These are phyloP conservation scores for Cybosia mesomella DNA, from an alignment of 2,888 invertebrate species.

Conservation along the genomic window DNA sequence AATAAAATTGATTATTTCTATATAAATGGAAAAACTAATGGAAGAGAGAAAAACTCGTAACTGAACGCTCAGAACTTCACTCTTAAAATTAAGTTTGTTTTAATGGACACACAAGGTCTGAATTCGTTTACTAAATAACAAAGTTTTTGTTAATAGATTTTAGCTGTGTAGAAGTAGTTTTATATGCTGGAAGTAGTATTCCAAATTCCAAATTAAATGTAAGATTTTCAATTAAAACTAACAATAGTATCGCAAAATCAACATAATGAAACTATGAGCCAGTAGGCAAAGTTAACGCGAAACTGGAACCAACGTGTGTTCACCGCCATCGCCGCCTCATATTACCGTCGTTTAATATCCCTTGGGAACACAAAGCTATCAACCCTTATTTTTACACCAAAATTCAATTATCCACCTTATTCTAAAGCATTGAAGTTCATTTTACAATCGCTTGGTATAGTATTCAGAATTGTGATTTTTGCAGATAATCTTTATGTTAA, in stretches of 20 bases:
- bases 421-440: background rate
- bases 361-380: conserved; percentile 33
- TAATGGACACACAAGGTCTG: too few relatives aligned
- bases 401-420: conserved; percentile 25
- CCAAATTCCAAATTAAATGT: background rate
- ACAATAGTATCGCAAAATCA: conserved; percentile 34
- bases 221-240: conserved; percentile 1
- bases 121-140: too few relatives aligned
- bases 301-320: conserved; percentile 48
- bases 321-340: conserved; percentile 42
- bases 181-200: too few relatives aligned
- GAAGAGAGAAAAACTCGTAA: too few relatives aligned
- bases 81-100: too few relatives aligned
- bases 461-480: conserved; percentile 50
- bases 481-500: conserved; percentile 55
- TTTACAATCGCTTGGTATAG: background rate
- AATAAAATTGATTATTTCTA: too few relatives aligned
- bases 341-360: conserved; percentile 50
- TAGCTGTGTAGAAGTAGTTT: too few relatives aligned
- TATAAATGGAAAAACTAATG: too few relatives aligned
- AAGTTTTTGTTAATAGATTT: too few relatives aligned
- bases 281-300: conserved; percentile 43
- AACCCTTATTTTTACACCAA: conserved; percentile 31
- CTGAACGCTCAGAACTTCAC: too few relatives aligned
- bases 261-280: conserved; percentile 31